These are phyloP conservation scores for Eleginops maclovinus DNA, from an alignment of 2,113 vertebrate species.

Conservation along the genomic window DNA sequence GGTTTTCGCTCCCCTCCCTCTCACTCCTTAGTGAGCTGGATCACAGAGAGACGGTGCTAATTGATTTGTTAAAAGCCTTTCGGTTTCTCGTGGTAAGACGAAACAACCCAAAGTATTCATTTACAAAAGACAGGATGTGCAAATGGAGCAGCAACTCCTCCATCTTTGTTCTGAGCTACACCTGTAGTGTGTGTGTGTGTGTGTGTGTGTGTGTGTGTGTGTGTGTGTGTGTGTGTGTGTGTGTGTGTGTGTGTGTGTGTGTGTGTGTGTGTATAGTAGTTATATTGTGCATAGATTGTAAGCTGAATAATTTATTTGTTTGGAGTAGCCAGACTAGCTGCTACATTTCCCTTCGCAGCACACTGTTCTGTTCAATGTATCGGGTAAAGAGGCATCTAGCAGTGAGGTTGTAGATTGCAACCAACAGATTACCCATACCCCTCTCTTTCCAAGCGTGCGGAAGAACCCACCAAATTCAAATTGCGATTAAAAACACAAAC, in stretches of 20 bases:
- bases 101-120: conserved; percentile 16
- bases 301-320: conserved; percentile 68
- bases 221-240: conserved; percentile 13
- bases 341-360: conserved; percentile 47
- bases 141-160: neutral
- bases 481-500: no score
- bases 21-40: conserved; percentile 53
- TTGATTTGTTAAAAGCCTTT: conserved; percentile 76
- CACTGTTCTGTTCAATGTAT: conserved; percentile 11
- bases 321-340: conserved; percentile 23
- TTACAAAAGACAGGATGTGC: neutral
- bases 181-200: conserved; percentile 24
- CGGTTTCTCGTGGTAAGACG: conserved; percentile 26
- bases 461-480: no score
- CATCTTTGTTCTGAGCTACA: neutral
- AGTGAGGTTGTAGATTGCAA: no score
- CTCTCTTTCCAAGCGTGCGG: no score
- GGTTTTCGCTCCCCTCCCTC: conserved; percentile 27
- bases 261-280: conserved; percentile 6
- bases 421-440: no score
- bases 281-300: conserved; percentile 47
- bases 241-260: conserved; percentile 23
- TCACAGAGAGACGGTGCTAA: conserved; percentile 71
- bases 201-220: conserved; percentile 23
- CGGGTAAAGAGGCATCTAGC: no score